phyloP scores from a whole-genome alignment of 2,888 invertebrate species.

The Tubulanus polymorphus region DNA sequence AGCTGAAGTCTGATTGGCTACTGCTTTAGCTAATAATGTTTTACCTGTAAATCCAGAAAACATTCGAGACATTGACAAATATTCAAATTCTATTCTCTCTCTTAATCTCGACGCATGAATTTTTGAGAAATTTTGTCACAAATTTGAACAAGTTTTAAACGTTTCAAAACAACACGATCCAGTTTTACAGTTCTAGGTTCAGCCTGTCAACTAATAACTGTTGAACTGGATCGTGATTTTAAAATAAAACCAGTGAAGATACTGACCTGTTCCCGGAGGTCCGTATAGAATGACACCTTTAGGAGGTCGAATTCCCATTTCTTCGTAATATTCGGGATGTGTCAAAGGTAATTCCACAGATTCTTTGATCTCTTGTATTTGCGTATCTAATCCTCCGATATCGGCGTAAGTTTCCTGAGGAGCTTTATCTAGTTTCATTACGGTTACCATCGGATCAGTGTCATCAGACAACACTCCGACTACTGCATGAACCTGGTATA shows the following conservation, averaged over 20 bases:
- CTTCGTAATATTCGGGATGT: conserved; percentile 99
- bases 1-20: conserved; percentile 98
- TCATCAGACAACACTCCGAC: conserved; percentile 98
- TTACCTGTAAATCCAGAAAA: conserved; percentile 61
- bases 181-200: no score
- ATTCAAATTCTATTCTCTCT: no score
- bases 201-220: no score
- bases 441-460: conserved; percentile 99
- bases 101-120: no score
- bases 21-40: conserved; percentile 95
- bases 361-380: conserved; percentile 97
- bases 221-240: background rate
- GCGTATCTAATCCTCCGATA: conserved; percentile 94
- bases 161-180: no score
- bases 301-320: conserved; percentile 99
- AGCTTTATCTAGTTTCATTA: conserved; percentile 99
- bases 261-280: conserved; percentile 88
- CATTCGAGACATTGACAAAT: no score
- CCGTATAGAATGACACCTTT: conserved; percentile 99
- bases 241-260: no score
- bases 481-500: conserved; percentile 89
- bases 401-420: conserved; percentile 99
- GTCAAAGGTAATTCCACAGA: conserved; percentile 97
- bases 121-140: no score
- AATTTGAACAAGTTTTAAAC: no score